These are phyloP conservation scores for Sussaba pulchella DNA, from an alignment of 2,888 invertebrate species.

Conservation along the genomic window DNA sequence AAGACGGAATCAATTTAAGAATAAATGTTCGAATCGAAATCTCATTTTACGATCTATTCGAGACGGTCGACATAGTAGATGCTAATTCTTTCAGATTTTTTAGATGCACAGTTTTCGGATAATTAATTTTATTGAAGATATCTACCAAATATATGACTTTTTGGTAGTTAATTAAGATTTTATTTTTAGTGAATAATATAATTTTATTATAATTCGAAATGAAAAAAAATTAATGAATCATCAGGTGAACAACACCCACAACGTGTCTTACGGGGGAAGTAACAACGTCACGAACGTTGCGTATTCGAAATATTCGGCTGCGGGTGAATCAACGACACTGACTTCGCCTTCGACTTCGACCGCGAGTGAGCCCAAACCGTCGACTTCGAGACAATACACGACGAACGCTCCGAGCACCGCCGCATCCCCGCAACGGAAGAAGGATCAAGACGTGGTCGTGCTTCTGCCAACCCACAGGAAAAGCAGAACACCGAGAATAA, in stretches of 20 bases:
- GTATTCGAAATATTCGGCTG: conserved; percentile 76
- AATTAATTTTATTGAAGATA: no score
- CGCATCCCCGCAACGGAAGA: conserved; percentile 51
- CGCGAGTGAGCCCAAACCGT: conserved; percentile 63
- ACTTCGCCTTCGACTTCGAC: conserved; percentile 64
- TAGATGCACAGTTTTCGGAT: no score
- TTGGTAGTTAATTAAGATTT: no score
- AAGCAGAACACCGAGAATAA: conserved; percentile 77
- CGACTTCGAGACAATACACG: conserved; percentile 69
- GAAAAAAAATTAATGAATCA: background rate
- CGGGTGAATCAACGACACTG: conserved; percentile 65
- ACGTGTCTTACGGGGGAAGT: conserved; percentile 88
- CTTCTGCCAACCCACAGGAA: conserved; percentile 79
- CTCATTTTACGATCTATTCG: background rate
- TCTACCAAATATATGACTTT: no score
- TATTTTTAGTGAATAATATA: background rate
- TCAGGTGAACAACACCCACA: conserved; percentile 88
- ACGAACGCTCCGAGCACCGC: conserved; percentile 64
- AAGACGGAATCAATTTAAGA: background rate
- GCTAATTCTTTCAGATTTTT: no score
- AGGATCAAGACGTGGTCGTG: conserved; percentile 80
- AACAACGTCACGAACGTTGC: conserved; percentile 87
- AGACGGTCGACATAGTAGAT: no score
- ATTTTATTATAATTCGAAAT: background rate
- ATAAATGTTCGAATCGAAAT: background rate